Evolutionary conservation across 2,113 vertebrate species (phyloP).

Genomic region (Syrmaticus mikado): DNA sequence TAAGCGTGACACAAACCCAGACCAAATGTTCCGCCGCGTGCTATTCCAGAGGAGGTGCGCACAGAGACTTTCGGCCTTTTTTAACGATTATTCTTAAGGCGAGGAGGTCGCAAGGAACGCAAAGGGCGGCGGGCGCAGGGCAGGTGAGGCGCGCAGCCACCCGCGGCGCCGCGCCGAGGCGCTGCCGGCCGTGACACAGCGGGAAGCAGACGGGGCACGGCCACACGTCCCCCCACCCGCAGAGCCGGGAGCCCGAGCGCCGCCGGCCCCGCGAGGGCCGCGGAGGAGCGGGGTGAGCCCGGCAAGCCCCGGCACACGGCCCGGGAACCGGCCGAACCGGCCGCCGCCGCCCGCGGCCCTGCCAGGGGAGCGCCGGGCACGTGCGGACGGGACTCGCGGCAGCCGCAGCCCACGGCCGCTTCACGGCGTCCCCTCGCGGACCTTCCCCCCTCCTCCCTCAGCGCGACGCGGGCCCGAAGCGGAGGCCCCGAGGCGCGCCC

Average conservation of each 20-base stretch:
- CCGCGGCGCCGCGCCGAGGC: no score
- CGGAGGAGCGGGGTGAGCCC: neutral
- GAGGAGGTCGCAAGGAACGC: neutral
- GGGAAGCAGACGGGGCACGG: neutral
- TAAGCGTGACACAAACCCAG: neutral
- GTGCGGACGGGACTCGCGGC: neutral
- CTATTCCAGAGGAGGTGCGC: neutral
- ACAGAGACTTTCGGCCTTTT: neutral
- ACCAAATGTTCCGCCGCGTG: fast-evolving
- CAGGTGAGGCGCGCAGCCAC: neutral
- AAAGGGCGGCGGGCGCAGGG: neutral
- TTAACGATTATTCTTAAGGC: neutral
- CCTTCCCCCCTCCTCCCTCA: no score
- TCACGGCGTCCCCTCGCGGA: neutral
- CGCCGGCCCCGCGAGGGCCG: no score
- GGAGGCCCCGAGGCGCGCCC: no score
- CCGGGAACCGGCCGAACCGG: neutral
- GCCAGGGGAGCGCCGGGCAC: neutral
- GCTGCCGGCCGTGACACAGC: neutral
- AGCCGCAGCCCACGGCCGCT: neutral
- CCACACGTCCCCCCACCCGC: no score
- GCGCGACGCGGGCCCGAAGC: no score
- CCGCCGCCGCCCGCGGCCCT: neutral
- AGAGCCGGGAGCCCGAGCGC: no score
- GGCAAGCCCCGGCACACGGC: neutral